Conservation (phyloP, 2,797 vertebrate genomes). For the Avahi laniger region DNA sequence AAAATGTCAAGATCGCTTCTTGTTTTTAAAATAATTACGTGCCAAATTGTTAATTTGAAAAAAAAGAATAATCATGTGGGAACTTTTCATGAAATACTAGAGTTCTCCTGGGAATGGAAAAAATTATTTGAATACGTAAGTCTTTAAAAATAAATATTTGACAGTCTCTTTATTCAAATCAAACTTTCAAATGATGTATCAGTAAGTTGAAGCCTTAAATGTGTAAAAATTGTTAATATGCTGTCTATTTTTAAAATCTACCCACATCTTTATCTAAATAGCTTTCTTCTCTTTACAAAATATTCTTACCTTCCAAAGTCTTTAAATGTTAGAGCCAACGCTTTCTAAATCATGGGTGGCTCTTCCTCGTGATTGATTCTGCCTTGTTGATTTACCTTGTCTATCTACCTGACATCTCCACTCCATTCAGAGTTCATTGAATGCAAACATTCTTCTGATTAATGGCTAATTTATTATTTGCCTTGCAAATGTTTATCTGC, state of each 20-base stretch:
- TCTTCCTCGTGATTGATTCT: conserved; percentile 59
- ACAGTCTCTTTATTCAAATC: background rate
- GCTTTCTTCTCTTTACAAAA: background rate
- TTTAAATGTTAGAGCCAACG: conserved; percentile 32
- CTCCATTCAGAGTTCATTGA: conserved; percentile 85
- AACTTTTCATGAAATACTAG: background rate
- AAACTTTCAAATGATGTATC: background rate
- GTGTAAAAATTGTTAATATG: background rate
- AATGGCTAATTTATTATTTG: conserved; percentile 89
- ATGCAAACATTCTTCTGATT: conserved; percentile 82
- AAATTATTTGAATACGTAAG: background rate
- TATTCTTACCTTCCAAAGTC: conserved; percentile 61
- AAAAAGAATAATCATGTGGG: background rate
- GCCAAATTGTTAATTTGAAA: background rate
- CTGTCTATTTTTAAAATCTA: background rate
- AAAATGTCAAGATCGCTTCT: background rate
- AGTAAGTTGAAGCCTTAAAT: background rate
- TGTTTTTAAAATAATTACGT: background rate
- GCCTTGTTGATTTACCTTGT: conserved; percentile 78
- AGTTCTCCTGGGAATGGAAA: background rate
- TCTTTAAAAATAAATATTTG: background rate
- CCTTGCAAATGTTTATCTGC: conserved; percentile 88
- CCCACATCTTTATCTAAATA: background rate
- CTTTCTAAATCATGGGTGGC: conserved; percentile 51
- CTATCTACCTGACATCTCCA: conserved; percentile 80